phyloP scores from a whole-genome alignment of 2,113 vertebrate genomes.

The Alexandromys fortis region DNA sequence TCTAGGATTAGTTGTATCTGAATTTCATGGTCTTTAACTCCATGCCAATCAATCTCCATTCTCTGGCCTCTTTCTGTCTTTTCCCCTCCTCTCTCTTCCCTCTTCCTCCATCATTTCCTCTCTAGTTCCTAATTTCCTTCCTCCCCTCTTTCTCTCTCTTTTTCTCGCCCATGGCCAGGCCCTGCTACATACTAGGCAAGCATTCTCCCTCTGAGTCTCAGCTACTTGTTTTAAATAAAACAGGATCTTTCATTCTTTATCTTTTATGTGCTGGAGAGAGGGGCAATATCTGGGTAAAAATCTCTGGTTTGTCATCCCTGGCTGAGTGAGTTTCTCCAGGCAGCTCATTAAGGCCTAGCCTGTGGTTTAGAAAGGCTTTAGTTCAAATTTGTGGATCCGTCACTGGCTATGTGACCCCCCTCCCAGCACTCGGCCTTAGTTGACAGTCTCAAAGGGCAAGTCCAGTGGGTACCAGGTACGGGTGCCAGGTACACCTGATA shows the following conservation, averaged over 20 bases:
- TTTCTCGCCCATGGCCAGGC: not conserved
- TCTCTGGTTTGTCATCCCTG: slow-evolving; percentile 91
- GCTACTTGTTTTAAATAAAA: not conserved
- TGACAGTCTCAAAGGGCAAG: slow-evolving; percentile 90
- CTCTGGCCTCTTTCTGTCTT: not conserved
- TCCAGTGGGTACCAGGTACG: slow-evolving; percentile 76
- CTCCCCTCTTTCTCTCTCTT: not conserved
- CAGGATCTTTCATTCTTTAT: not conserved
- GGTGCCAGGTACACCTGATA: slow-evolving; percentile 84
- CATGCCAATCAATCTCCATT: not conserved
- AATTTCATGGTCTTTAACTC: slow-evolving; percentile 86
- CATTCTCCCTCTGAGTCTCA: not conserved
- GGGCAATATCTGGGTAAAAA: slow-evolving; percentile 84
- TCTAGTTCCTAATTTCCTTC: not conserved
- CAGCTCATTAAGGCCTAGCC: slow-evolving; percentile 86
- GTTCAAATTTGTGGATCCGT: slow-evolving; percentile 90
- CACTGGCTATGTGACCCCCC: slow-evolving; percentile 89
- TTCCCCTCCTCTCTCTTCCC: too few relatives aligned
- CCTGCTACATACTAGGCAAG: not conserved
- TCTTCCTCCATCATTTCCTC: not conserved
- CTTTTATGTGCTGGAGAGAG: not conserved
- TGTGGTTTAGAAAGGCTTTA: slow-evolving; percentile 87
- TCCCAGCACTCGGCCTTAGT: slow-evolving; percentile 87
- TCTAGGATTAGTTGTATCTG: slow-evolving; percentile 91
- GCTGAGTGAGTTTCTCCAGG: slow-evolving; percentile 90